These are phyloP conservation scores for Glomeris maerens DNA, from an alignment of 1,140 invertebrate genomes.

Conservation along the genomic window DNA sequence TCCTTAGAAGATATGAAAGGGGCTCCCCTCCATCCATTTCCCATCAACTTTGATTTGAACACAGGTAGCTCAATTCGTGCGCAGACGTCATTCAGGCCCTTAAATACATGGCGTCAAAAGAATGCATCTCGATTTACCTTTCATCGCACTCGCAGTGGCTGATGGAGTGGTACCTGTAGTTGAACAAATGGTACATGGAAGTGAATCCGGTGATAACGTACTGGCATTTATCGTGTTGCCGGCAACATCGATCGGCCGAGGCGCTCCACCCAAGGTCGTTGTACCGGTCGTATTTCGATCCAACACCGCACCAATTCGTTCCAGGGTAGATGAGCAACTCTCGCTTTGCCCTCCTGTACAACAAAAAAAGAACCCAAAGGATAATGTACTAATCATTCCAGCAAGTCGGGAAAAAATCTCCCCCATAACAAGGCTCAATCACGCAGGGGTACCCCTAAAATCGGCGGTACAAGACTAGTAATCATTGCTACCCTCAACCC, in stretches of 20 bases:
- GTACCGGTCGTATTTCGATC: slow-evolving; percentile 54
- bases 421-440: no score
- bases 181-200: slow-evolving; percentile 62
- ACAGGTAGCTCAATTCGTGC: no score
- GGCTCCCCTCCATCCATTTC: no score
- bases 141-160: slow-evolving; percentile 79
- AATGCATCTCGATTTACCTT: no score
- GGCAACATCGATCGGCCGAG: slow-evolving; percentile 63
- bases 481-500: neutral
- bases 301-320: slow-evolving; percentile 76
- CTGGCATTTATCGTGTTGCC: slow-evolving; percentile 67
- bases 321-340: slow-evolving; percentile 37
- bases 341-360: neutral
- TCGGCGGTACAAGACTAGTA: neutral
- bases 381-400: no score
- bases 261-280: slow-evolving; percentile 59
- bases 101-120: no score
- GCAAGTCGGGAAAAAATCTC: no score
- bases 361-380: slow-evolving; percentile 9
- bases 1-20: no score
- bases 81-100: no score
- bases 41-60: no score
- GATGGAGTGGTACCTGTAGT: slow-evolving; percentile 66
- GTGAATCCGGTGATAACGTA: slow-evolving; percentile 61
- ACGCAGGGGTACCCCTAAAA: neutral